Evolutionary conservation across 2,797 vertebrate species (phyloP).

Genomic region (Xenentodon cancila): DNA sequence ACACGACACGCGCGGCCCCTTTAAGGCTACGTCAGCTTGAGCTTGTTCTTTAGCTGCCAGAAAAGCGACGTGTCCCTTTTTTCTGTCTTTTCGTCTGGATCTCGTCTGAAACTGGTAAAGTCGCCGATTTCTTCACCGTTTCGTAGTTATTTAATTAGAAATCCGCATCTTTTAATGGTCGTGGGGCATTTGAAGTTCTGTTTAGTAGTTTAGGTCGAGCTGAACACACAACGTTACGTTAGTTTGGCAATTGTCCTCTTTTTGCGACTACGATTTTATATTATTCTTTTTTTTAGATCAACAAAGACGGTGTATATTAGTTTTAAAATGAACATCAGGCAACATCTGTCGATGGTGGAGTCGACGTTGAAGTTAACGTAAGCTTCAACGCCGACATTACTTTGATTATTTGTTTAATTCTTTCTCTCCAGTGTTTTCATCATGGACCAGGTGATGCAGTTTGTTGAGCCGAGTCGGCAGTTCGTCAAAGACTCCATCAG

Average conservation of each 20-base stretch:
- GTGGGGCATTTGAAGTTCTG: neutral
- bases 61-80: slow-evolving; percentile 74
- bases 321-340: too few species aligned
- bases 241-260: slow-evolving; percentile 11
- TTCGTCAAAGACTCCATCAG: slow-evolving; percentile 98
- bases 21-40: slow-evolving; percentile 75
- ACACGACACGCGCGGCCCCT: slow-evolving; percentile 65
- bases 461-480: slow-evolving; percentile 96
- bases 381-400: neutral
- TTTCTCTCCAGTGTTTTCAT: slow-evolving; percentile 33
- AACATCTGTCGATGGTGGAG: too few species aligned
- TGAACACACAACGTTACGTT: slow-evolving; percentile 1
- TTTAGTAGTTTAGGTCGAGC: neutral
- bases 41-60: slow-evolving; percentile 13
- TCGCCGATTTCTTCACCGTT: too few species aligned
- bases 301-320: too few species aligned
- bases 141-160: too few species aligned
- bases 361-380: slow-evolving; percentile 26
- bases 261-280: neutral
- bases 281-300: too few species aligned
- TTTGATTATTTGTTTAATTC: neutral
- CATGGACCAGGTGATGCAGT: slow-evolving; percentile 99
- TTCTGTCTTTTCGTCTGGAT: neutral
- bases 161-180: accelerated
- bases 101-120: slow-evolving; percentile 47